Base-by-base conservation (phyloP, 2,888 invertebrate species). In the Trachelus troglodyta region DNA sequence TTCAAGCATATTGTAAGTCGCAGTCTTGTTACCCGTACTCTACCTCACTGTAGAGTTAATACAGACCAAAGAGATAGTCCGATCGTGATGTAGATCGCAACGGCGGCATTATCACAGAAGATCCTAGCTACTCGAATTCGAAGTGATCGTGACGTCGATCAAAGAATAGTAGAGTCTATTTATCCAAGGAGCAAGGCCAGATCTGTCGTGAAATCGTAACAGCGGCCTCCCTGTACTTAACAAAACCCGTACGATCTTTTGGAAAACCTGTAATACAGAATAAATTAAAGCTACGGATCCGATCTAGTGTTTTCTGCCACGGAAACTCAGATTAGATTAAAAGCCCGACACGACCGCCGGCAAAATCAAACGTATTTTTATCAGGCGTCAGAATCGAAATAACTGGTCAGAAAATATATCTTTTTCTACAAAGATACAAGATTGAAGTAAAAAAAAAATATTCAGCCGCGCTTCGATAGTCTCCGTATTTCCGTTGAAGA, bases 291-390 rank as follows among this genome's bases (percentile, higher is more conserved):
- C 56, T 9, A 56, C 9, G 56, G 23, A 23, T 56, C 56, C 56
- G 1, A 23, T 56, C 56, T 23, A 56, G 9, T 23, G 23, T 56
- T 56, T 56, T 56, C 56, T 23, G 56, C 23, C 56, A 23, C 23
- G 56, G 23, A 23, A 9, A 23, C 56, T 23, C 56, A 69, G 77
- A 77, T 77, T 77, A 77, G 77, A 77, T 77, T 77, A 77, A 56
- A 77, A 69, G 69, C 71, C 75, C 56, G 75, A 37, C 77, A 77
- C 69, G 40, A 74, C 56, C 34, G 34, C 75, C 37, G 69, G 71
- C 33, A 37, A 77, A 75, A 77, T 75, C 31, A 77, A 75, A 75
- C 23, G 69, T 37, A 77, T 75, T 75, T 75, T 75, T 56, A 56
- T 56, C 56, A 23, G 56, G 9, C 23, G 23, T 2, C 56, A 56